Evolutionary conservation across 2,797 vertebrate genomes (phyloP).

Genomic region (Sardinella longiceps): DNA sequence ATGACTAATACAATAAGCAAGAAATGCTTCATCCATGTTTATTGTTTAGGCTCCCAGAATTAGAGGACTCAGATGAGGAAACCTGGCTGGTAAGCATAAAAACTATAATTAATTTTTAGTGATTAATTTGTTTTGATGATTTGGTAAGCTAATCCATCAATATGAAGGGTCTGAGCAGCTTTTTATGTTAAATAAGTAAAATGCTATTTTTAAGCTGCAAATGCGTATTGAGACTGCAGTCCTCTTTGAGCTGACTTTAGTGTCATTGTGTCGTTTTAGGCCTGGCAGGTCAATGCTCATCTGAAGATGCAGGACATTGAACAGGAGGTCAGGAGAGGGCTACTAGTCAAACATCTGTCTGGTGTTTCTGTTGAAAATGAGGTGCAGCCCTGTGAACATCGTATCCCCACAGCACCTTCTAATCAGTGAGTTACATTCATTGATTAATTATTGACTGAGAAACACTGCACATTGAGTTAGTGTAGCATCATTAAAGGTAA

Average conservation of each 20-base stretch:
- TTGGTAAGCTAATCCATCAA: neutral
- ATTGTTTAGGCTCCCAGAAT: slow-evolving; percentile 4
- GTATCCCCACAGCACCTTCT: neutral
- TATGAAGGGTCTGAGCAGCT: neutral
- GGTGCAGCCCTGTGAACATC: too few relatives aligned
- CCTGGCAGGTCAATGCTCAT: neutral
- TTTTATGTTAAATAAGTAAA: neutral
- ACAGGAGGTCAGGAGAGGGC: neutral
- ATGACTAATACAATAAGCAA: too few relatives aligned
- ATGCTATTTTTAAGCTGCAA: too few relatives aligned
- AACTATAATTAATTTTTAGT: neutral
- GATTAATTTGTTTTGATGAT: neutral
- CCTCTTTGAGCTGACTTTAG: too few relatives aligned
- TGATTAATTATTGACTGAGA: neutral
- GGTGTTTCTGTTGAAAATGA: neutral
- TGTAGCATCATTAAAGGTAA: too few relatives aligned
- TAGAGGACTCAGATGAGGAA: neutral
- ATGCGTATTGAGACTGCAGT: neutral
- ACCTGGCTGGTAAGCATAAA: neutral
- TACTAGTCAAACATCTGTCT: neutral
- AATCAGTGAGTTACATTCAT: neutral
- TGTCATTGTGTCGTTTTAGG: neutral
- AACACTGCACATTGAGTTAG: neutral
- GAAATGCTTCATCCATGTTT: neutral
- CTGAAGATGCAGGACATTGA: neutral